Evolutionary conservation across 2,113 vertebrate species (phyloP).

Genomic region (Leiothrix lutea): DNA sequence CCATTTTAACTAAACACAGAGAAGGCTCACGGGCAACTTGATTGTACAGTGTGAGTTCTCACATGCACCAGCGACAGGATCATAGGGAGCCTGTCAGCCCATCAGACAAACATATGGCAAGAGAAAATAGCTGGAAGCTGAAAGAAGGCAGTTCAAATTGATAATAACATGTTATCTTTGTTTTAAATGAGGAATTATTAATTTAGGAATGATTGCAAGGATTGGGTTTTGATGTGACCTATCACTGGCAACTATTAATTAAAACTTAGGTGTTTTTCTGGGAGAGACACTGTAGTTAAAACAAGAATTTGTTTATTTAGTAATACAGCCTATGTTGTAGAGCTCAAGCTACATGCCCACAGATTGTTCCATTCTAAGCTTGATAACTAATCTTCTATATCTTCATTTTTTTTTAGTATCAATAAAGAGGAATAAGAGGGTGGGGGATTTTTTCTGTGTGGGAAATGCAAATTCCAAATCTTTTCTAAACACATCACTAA

Average conservation of each 20-base stretch:
- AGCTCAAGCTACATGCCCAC: background rate
- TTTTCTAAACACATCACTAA: background rate
- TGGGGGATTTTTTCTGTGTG: accelerated
- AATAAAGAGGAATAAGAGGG: background rate
- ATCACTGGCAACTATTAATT: background rate
- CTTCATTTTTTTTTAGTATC: background rate
- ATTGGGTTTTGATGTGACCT: background rate
- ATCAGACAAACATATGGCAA: background rate
- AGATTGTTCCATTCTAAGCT: background rate
- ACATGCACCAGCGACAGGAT: background rate
- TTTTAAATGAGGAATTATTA: background rate
- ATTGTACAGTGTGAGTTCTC: background rate
- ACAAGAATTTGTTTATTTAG: background rate
- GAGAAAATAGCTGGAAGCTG: background rate
- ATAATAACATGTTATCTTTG: background rate
- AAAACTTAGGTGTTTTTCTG: background rate
- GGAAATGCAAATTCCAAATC: background rate
- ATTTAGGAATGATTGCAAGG: background rate
- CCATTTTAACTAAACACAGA: background rate
- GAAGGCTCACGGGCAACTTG: background rate
- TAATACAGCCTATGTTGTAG: background rate
- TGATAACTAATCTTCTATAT: background rate
- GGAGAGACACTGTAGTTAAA: background rate
- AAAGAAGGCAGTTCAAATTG: background rate
- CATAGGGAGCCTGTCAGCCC: background rate